Evolutionary conservation across 2,113 vertebrate genomes (phyloP), one percentile per base, ranked within the genome.

Genomic region (Hymenochirus boettgeri): DNA sequence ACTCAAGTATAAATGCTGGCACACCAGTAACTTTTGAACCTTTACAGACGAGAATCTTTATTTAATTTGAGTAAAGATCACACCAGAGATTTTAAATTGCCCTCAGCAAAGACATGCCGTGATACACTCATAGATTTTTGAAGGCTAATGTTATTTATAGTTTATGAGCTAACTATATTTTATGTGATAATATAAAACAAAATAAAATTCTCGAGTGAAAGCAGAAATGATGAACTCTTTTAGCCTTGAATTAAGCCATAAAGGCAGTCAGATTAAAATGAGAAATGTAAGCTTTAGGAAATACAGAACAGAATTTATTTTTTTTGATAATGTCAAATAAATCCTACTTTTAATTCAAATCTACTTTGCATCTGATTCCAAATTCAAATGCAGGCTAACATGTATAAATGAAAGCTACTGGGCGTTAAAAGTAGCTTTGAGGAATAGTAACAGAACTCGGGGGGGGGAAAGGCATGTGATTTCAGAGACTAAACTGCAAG

Each of bases 11-110:
- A 73, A 83, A 80, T 71, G 73, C 60, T 78, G 71, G 76, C 70
- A 73, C 69, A 77, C 77, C 72, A 65, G 71, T 73, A 82, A 74
- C 79, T 81, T 84, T 73, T 65, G 55, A 87, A 81, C 79, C 80
- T 80, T 83, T 77, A 77, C 62, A 62, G 75, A 67, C 76, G 48
- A 74, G 69, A 75, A 76, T 72, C 48, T 81, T 81, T 84, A 81
- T 82, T 84, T 86, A 81, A 86, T 85, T 82, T 79, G 77, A 87
- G 80, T 79, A 76, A 60, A 53, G 57, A 54, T 82, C 71, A 75
- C 70, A 74, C 61, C 73, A 72, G 75, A 80, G 74, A 72, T 75
- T 82, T 82, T 70, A 80, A 77, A 76, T 72, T 63, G 76, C 73
- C 71, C 73, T 85, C 72, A 79, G 76, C 80, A 80, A 82, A 79